phyloP scores from a whole-genome alignment of 2,113 vertebrate genomes.

The Melozone crissalis region DNA sequence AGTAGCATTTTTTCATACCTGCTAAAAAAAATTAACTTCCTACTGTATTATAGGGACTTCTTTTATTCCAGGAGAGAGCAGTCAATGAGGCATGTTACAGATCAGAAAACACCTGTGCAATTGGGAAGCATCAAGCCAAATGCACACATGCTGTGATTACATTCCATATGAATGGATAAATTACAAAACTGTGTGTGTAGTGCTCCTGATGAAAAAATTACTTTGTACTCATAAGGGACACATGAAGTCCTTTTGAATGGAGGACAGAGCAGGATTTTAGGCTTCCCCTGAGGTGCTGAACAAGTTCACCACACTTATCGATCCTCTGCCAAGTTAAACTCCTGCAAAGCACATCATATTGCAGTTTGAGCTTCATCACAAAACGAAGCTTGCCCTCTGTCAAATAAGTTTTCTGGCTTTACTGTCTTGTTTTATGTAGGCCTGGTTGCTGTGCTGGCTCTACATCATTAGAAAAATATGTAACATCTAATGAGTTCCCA shows the following conservation, averaged over 20 bases:
- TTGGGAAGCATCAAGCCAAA: neutral
- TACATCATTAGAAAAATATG: conserved; percentile 84
- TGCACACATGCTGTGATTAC: neutral
- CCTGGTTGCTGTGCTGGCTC: conserved; percentile 93
- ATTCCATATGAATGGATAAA: neutral
- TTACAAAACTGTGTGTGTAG: neutral
- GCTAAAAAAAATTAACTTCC: neutral
- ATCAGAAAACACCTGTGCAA: neutral
- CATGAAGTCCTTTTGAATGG: neutral
- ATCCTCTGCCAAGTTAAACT: neutral
- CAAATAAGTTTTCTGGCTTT: conserved; percentile 19
- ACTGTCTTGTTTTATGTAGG: conserved; percentile 68
- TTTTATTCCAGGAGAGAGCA: neutral
- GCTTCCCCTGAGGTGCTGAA: neutral
- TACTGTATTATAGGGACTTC: neutral
- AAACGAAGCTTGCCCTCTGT: conserved; percentile 11
- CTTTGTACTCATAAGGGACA: neutral
- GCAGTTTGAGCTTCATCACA: neutral
- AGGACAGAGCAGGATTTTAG: neutral
- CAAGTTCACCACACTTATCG: conserved; percentile 12
- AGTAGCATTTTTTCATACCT: neutral
- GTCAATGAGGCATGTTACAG: neutral
- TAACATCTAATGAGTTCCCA: conserved; percentile 94
- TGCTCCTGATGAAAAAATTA: neutral
- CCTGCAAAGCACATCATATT: neutral